Evolutionary conservation across 1,140 invertebrate species (phyloP).

Genomic region (Acromyrmex heyeri): DNA sequence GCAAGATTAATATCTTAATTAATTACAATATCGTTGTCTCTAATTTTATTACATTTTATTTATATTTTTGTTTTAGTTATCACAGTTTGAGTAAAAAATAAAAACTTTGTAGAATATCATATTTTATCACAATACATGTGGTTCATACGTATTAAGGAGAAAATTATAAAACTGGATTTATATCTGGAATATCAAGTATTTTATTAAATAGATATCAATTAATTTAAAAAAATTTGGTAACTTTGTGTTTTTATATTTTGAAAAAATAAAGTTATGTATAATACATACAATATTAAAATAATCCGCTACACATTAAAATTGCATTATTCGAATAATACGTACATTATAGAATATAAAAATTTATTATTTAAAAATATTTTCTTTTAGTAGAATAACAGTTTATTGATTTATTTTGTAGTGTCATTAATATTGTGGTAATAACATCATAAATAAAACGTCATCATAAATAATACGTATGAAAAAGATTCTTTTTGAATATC

Average conservation of each 20-base stretch:
- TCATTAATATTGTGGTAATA: slow-evolving; percentile 59
- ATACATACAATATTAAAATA: slow-evolving; percentile 1
- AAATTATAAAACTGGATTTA: slow-evolving; percentile 21
- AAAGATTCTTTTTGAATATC: slow-evolving; percentile 61
- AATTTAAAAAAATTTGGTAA: not conserved
- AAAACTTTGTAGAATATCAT: slow-evolving; percentile 7
- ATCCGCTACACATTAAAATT: not conserved
- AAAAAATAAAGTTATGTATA: not conserved
- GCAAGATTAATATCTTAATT: slow-evolving; percentile 3
- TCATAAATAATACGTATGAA: slow-evolving; percentile 48
- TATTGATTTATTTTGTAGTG: slow-evolving; percentile 39
- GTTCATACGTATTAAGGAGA: not conserved
- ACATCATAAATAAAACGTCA: slow-evolving; percentile 17
- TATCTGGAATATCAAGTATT: not conserved
- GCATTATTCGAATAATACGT: not conserved
- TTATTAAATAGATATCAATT: not conserved
- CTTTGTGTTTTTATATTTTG: slow-evolving; percentile 10
- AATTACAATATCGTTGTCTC: not conserved
- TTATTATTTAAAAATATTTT: slow-evolving; percentile 12
- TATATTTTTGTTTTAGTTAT: slow-evolving; percentile 33
- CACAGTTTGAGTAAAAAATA: slow-evolving; percentile 30
- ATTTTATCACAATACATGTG: slow-evolving; percentile 28
- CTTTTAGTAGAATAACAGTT: slow-evolving; percentile 13
- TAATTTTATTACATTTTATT: not conserved
- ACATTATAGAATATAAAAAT: not conserved